Evolutionary conservation across 2,113 vertebrate genomes (phyloP).

Genomic region (Mirounga angustirostris): DNA sequence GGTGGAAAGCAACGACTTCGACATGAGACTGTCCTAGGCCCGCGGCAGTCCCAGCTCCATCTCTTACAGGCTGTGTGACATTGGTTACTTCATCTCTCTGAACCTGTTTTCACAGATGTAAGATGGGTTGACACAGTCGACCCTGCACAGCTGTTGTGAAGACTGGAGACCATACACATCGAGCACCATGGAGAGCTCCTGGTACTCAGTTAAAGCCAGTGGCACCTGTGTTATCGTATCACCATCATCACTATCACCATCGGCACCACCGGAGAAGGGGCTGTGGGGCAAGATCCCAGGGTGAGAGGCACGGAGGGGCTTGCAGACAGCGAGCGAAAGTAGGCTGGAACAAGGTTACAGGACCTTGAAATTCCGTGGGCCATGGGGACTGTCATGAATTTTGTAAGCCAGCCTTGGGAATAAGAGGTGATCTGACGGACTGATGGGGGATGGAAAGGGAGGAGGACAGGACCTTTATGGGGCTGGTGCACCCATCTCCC

Average conservation of each 20-base stretch:
- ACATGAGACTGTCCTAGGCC: not conserved
- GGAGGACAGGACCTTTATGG: fast-evolving
- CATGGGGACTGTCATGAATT: not conserved
- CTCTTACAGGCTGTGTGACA: not conserved
- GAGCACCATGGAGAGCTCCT: conserved; percentile 65
- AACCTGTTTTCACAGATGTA: not conserved
- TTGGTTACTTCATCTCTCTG: not conserved
- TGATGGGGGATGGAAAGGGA: not conserved
- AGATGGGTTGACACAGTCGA: not conserved
- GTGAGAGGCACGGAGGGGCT: not conserved
- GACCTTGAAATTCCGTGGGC: not conserved
- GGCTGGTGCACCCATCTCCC: not conserved
- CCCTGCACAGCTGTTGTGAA: not conserved
- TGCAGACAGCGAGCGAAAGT: not conserved
- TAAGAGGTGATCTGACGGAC: not conserved
- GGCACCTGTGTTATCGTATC: too few species aligned
- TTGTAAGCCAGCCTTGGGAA: not conserved
- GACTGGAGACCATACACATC: not conserved
- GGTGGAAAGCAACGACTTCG: not conserved
- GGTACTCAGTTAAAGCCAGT: too few species aligned
- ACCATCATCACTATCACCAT: too few species aligned
- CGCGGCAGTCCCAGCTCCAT: not conserved
- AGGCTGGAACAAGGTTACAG: not conserved
- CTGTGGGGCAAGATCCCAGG: not conserved
- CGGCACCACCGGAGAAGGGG: not conserved